Evolutionary conservation across 2,797 vertebrate species (phyloP), one percentile per base, ranked within the genome.

Genomic region (Coregonus sp.): DNA sequence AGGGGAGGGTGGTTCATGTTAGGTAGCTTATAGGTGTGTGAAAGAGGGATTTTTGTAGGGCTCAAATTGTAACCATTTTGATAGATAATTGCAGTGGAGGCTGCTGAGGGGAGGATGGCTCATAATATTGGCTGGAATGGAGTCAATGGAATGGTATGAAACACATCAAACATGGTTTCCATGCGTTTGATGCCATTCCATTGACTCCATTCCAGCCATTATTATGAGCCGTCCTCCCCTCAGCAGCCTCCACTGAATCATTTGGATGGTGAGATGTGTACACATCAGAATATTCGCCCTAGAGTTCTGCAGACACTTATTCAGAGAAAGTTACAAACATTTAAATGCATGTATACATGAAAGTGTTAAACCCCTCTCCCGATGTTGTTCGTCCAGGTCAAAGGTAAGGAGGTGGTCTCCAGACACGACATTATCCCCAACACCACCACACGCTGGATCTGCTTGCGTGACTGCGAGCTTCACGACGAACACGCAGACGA

Each of bases 361-460:
- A 12, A 67, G 33, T 37, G 12, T n/a, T 18, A 35, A 25, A 61
- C n/a, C 18, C 18, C n/a, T 20, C 9, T 18, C 66, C 2, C 5
- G 5, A 37, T 35, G 37, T 59, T 9, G 63, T 52, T 59, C 9
- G 15, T 72, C 54, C 93, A 95, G 14, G 80, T 97, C 79, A 96
- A 96, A 90, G 96, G 96, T 47, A 96, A 96, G 25, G 96, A 97
- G 84, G 91, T 96, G 1, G 96, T 97, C 51, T 95, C 95, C 7
- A 91, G 96, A 72, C 95, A 96, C 54, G 96, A 97, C 88, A 97
- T 97, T 79, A 93, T 97, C 88, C 95, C 96, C 56, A 97, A 93
- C 84, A 96, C 95, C 71, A 97, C 96, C 68, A 93, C 94, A 1
- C 95, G 96, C 86, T 97, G 96, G 96, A 95, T 97, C 84, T 94